These are phyloP conservation scores for Crioceris asparagi DNA, from an alignment of 2,888 invertebrate species.

Conservation along the genomic window DNA sequence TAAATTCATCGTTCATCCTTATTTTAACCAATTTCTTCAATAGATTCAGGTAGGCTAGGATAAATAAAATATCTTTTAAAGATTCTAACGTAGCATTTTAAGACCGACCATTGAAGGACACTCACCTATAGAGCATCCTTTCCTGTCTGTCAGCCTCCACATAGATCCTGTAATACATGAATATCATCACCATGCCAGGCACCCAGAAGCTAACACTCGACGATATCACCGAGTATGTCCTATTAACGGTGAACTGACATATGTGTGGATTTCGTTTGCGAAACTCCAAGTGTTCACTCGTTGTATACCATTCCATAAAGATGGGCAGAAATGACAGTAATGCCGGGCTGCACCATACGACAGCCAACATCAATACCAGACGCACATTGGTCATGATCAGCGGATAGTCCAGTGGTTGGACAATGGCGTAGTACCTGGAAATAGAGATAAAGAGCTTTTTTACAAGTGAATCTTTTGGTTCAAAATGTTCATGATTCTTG, in stretches of 20 bases:
- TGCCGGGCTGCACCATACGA: slow-evolving; percentile 88
- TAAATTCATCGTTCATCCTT: too few species aligned
- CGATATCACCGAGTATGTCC: slow-evolving; percentile 76
- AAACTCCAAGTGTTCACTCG: slow-evolving; percentile 63
- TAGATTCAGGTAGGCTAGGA: too few species aligned
- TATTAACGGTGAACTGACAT: slow-evolving; percentile 79
- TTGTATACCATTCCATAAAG: slow-evolving; percentile 92
- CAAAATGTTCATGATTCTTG: too few species aligned
- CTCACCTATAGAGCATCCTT: slow-evolving; percentile 72
- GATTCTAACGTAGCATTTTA: too few species aligned
- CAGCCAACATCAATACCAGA: slow-evolving; percentile 69
- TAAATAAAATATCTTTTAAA: too few species aligned
- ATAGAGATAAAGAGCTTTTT: background rate
- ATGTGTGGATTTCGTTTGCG: slow-evolving; percentile 57
- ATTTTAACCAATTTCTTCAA: too few species aligned
- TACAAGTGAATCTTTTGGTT: too few species aligned
- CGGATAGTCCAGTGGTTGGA: slow-evolving; percentile 88
- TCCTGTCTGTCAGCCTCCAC: slow-evolving; percentile 77
- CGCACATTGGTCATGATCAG: slow-evolving; percentile 81
- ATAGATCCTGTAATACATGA: slow-evolving; percentile 85
- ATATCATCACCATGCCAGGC: slow-evolving; percentile 85
- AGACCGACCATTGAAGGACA: too few species aligned
- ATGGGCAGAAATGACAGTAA: slow-evolving; percentile 90
- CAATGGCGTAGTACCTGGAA: slow-evolving; percentile 73
- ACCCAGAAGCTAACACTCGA: slow-evolving; percentile 91